Evolutionary conservation across 2,888 invertebrate species (phyloP), one percentile per base, ranked within the genome.

Genomic region (Diaperis boleti): DNA sequence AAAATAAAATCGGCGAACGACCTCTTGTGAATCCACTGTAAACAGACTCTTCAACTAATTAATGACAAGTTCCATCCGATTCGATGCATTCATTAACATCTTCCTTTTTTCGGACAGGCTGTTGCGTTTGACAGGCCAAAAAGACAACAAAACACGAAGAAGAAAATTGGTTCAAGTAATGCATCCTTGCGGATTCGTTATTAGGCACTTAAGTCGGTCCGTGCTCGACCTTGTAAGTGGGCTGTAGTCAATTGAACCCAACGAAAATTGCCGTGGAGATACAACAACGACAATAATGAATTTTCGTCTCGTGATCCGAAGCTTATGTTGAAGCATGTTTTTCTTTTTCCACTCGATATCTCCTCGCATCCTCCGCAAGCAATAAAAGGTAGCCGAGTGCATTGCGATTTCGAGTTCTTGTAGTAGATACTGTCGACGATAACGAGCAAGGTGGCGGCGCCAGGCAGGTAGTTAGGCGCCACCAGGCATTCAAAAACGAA

Each of bases 401-500:
- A n/a, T n/a, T n/a, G n/a, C 37, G 50, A 20, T 50, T 35, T 50
- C 37, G 50, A 37, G 35, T 50, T 39, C 26, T 39, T 29, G 41
- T 31, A 29, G 41, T 29, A 10, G 54, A 54, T 54, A 42, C 26
- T 31, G 57, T 7, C 35, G 15, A 37, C 45, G 57, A 59, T 59
- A 59, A 59, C 47, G 59, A 59, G 56, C 56, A 39, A 26, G n/a
- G n/a, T n/a, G n/a, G n/a, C 62, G 65, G 65, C 68, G 68, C 65
- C 68, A 54, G 68, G 57, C 57, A 59, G 60, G 62, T 62, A 56
- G 57, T 50, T 61, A 69, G 69, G 69, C 69, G 69, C 69, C 69
- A 64, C 47, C 59, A 64, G 67, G 65, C 64, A 69, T 69, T 69
- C 65, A 64, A 67, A 69, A 69, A 69, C 65, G 41, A 61, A 45